phyloP scores from a whole-genome alignment of 2,113 vertebrate species.

The Sarotherodon lohbergeri region DNA sequence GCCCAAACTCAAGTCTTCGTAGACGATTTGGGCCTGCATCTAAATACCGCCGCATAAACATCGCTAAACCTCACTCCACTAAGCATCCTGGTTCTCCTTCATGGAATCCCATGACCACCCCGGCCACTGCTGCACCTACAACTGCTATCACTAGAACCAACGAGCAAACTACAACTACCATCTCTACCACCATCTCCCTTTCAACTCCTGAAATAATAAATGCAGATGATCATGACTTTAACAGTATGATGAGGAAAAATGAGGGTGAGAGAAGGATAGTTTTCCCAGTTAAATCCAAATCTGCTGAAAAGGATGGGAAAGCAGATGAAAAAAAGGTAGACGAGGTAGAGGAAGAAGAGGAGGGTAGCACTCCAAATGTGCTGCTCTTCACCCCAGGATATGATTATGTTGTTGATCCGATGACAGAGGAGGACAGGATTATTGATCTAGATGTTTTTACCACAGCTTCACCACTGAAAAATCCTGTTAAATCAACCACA shows the following conservation, averaged over 20 bases:
- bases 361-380: constrained; percentile 61
- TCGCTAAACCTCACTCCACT: constrained; percentile 17
- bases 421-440: constrained; percentile 33
- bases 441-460: constrained; percentile 49
- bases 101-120: neutral
- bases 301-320: neutral
- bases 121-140: neutral
- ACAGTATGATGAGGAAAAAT: constrained; percentile 22
- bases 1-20: constrained; percentile 64
- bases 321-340: neutral
- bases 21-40: constrained; percentile 48
- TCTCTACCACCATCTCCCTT: neutral
- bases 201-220: constrained; percentile 29
- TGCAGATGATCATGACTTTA: constrained; percentile 38
- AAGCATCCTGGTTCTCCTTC: neutral
- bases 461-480: neutral
- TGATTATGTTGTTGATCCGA: constrained; percentile 62
- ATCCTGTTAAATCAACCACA: constrained; percentile 5
- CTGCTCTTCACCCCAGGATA: constrained; percentile 52
- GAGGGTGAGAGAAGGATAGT: neutral
- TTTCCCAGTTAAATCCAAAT: neutral
- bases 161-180: neutral
- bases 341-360: constrained; percentile 37
- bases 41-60: constrained; percentile 20
- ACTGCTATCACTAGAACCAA: neutral